Base-by-base conservation (phyloP, 53 echinoderm and acorn worm genomes). In the Holothuria leucospilota region DNA sequence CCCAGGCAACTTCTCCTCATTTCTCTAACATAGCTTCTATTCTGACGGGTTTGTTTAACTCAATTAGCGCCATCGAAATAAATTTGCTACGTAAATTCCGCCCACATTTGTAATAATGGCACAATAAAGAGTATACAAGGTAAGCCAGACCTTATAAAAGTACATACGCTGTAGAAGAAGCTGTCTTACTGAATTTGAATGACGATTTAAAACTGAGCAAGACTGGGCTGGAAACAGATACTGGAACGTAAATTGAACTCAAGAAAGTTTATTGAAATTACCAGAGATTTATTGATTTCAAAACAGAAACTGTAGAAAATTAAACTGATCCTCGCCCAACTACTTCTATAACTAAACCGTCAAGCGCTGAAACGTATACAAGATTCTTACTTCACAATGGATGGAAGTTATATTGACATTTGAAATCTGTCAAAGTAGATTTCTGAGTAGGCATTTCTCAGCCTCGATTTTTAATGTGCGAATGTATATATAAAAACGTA, bases 261-360 rank as follows among this genome's bases (percentile, higher is more conserved):
- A 24, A 46, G 49, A 75, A 75, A 30, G 75, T 75, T 75, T 75
- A 75, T 75, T 75, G 75, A 75, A 75, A 75, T 75, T 75, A 75
- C 52, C 75, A 75, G 75, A 75, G 75, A 75, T 75, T 75, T 75
- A 75, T 75, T 75, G 75, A 75, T 75, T 75, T 75, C 51, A 52
- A 75, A 75, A 49, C 75, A 49, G 52, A 51, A 52, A 49, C 75
- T 46, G 52, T 49, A 75, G 24, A 75, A 75, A 75, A 51, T 75
- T 49, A 75, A 75, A 51, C 75, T 49, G 25, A 51, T 52, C 40
- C 75, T 75, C 49, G 24, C 51, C 53, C 75, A 49, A 75, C 51
- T 75, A 75, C 49, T 21, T 51, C 49, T 75, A 52, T 75, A 75
- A 75, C 75, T 49, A 51, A 75, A 28, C 75, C 75, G 52, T 51